Base-by-base conservation (phyloP, 2,113 vertebrate species). In the Crocuta crocuta region DNA sequence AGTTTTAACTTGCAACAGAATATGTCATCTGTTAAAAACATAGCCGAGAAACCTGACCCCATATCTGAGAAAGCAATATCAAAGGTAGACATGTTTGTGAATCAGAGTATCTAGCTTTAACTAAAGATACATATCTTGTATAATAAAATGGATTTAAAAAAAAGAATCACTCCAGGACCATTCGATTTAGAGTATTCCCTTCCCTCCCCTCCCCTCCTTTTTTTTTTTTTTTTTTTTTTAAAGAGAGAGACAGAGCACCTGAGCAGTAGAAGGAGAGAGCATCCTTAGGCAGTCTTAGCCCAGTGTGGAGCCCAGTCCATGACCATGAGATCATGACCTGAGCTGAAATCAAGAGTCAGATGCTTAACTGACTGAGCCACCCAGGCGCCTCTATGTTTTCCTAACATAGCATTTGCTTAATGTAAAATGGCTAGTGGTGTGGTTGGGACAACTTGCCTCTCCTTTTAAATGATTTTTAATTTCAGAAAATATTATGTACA, bases 391-490 rank as follows among this genome's bases (percentile, higher is more conserved):
- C n/a, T 71, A 79, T 12, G 89, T 79, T 80, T 35, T 92, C 12
- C 68, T 89, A 79, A 84, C 15, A 53, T 50, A 26, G 6, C 23
- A 33, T 84, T 63, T 89, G 13, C 28, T 76, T 79, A 43, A 89
- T 2, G 12, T 61, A 61, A 23, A 61, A 61, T 5, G 5, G 7
- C 7, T 39, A 66, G 11, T 39, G 58, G 19, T 73, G 10, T 85
- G 39, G 4, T 55, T 91, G 58, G 53, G 23, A 61, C 50, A 58
- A 78, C 10, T 80, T 76, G 21, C n/a, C 9, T 90, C 53, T 73
- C n/a, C 28, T 86, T 31, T 89, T n/a, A 80, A 31, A 8, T 93
- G 28, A 65, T 68, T 89, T 89, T 90, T 81, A 86, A 66, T 88
- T 93, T 96, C 70, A 45, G 53, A 58, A 71, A 31, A 74, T 50